Conservation (phyloP, 2,888 invertebrate species). For the Ypsolopha sequella region DNA sequence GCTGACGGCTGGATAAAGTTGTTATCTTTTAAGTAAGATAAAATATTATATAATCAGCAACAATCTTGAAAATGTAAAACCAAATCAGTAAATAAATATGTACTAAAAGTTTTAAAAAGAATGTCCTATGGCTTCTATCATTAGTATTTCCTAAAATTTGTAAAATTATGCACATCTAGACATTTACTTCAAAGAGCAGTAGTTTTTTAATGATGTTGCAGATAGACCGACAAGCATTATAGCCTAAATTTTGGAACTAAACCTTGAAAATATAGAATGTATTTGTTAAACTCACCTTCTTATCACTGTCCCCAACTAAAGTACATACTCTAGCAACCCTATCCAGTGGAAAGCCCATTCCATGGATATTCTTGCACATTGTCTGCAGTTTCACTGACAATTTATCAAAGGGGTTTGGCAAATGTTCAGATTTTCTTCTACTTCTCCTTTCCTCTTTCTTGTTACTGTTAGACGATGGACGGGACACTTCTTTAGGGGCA, state of each 20-base stretch:
- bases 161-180: neutral
- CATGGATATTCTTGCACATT: conserved; percentile 79
- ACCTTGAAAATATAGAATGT: no score
- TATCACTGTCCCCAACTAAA: conserved; percentile 83
- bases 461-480: conserved; percentile 26
- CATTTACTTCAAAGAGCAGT: neutral
- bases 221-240: neutral
- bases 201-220: neutral
- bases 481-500: conserved; percentile 34
- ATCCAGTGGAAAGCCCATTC: conserved; percentile 90
- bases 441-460: conserved; percentile 25
- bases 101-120: no score
- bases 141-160: neutral
- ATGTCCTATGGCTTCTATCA: no score
- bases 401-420: conserved; percentile 52
- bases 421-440: conserved; percentile 33
- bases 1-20: no score
- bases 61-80: no score
- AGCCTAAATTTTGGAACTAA: neutral
- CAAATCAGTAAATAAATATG: no score
- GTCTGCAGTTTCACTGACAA: conserved; percentile 69
- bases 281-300: conserved; percentile 74
- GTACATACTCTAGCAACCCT: conserved; percentile 86
- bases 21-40: no score
- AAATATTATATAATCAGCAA: no score